Percentiles rank a stretch among this genome's conserved stretches.
phyloP scores from a whole-genome alignment of 2,113 vertebrate genomes.

The Cryptotis parvus region DNA sequence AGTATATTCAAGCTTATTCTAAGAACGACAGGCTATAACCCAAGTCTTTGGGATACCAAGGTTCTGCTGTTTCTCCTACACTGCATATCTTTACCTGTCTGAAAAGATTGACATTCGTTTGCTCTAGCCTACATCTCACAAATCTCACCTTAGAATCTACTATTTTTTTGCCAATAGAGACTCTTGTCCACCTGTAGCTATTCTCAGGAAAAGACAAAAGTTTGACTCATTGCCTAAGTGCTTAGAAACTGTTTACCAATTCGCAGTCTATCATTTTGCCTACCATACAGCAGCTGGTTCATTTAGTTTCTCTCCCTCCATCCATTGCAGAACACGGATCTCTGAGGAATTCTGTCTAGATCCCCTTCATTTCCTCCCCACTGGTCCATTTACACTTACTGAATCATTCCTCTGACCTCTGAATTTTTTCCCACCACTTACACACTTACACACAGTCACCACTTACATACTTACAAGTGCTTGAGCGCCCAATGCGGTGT shows the following conservation, averaged over 20 bases:
- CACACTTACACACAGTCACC: no score
- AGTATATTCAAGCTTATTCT: not conserved
- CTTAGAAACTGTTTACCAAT: not conserved
- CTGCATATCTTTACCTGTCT: not conserved
- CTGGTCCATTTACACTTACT: not conserved
- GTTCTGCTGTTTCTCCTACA: not conserved
- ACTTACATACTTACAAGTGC: no score
- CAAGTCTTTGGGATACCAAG: not conserved
- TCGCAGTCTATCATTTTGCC: not conserved
- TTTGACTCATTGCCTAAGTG: not conserved
- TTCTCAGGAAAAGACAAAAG: not conserved
- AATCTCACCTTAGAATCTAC: not conserved
- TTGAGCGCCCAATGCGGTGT: rapidly evolving
- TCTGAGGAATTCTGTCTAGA: not conserved
- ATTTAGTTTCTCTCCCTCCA: not conserved
- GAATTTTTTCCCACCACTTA: not conserved
- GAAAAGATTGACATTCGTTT: not conserved
- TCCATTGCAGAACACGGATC: no score
- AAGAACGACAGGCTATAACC: not conserved
- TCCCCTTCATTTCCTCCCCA: not conserved
- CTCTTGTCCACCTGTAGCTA: no score
- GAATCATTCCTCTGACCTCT: not conserved
- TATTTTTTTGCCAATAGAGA: no score
- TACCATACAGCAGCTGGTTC: not conserved
- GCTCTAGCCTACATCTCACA: not conserved